Percentiles rank a stretch among this genome's conserved stretches.
phyloP scores from a whole-genome alignment of 1,140 invertebrate genomes.

The Drosophila ercepeae region DNA sequence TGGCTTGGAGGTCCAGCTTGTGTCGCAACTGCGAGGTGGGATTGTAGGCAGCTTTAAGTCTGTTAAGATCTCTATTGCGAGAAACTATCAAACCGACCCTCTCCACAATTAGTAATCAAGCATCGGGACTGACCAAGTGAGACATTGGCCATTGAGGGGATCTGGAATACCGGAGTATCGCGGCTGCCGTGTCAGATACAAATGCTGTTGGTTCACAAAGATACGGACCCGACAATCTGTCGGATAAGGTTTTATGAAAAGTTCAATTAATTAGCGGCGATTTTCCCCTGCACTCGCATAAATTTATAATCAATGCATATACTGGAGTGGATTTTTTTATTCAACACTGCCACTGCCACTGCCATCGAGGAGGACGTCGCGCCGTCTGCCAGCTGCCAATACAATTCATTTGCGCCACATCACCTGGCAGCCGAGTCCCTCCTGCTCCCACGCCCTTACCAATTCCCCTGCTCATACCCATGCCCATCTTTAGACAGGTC shows the following conservation, averaged over 20 bases:
- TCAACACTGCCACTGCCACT: conserved; percentile 3
- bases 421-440: conserved; percentile 29
- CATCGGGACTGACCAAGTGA: conserved; percentile 55
- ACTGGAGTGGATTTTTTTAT: conserved; percentile 10
- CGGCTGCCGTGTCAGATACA: conserved; percentile 50
- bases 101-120: conserved; percentile 75
- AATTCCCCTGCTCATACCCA: neutral
- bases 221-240: conserved; percentile 46
- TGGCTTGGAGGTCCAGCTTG: conserved; percentile 43
- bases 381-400: conserved; percentile 74
- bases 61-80: neutral
- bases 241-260: conserved; percentile 67
- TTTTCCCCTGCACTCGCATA: conserved; percentile 49
- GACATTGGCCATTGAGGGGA: conserved; percentile 45
- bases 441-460: neutral
- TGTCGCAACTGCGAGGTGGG: conserved; percentile 15
- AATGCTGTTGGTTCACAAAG: conserved; percentile 47
- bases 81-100: neutral
- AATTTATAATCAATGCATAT: conserved; percentile 71
- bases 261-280: conserved; percentile 73
- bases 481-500: conserved; percentile 12
- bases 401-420: conserved; percentile 75
- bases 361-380: conserved; percentile 33
- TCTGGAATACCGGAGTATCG: conserved; percentile 15
- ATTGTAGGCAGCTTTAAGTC: neutral